Conservation (phyloP, 2,113 vertebrate genomes). For the Argyrosomus japonicus region DNA sequence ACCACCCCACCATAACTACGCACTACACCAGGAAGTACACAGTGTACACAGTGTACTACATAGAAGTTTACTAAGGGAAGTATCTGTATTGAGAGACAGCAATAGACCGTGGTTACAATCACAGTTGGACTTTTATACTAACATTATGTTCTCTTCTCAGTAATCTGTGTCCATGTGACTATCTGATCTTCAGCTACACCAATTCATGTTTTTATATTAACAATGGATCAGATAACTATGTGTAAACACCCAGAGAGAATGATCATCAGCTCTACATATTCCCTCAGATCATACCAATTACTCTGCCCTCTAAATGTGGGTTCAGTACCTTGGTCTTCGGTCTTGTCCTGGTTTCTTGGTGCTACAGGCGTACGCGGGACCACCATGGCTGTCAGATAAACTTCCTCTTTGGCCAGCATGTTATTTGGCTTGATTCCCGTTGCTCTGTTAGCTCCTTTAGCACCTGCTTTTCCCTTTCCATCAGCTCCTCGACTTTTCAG, state of each 20-base stretch:
- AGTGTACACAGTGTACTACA: too few relatives aligned
- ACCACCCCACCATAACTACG: too few relatives aligned
- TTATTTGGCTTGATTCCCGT: slow-evolving; percentile 37
- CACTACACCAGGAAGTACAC: too few relatives aligned
- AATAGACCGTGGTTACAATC: too few relatives aligned
- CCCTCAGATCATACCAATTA: not conserved
- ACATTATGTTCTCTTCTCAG: not conserved
- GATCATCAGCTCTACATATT: not conserved
- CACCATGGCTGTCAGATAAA: slow-evolving; percentile 77
- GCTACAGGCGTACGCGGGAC: slow-evolving; percentile 79
- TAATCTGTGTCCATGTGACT: not conserved
- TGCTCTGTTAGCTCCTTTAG: slow-evolving; percentile 53
- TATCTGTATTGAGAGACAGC: too few relatives aligned
- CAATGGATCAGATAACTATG: not conserved
- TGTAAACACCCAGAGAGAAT: not conserved
- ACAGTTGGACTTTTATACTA: not conserved
- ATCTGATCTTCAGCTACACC: not conserved
- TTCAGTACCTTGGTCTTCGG: slow-evolving; percentile 64
- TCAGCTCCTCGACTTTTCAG: slow-evolving; percentile 48
- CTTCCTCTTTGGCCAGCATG: slow-evolving; percentile 51
- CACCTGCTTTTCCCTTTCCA: slow-evolving; percentile 58
- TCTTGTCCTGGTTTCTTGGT: slow-evolving; percentile 68
- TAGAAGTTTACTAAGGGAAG: too few relatives aligned
- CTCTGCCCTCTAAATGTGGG: not conserved
- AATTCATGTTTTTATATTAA: not conserved